A percentile compares a stretch with the other conserved stretches of the same genome.
Conservation (phyloP, 2,888 invertebrate genomes). For the Atherix ibis region DNA sequence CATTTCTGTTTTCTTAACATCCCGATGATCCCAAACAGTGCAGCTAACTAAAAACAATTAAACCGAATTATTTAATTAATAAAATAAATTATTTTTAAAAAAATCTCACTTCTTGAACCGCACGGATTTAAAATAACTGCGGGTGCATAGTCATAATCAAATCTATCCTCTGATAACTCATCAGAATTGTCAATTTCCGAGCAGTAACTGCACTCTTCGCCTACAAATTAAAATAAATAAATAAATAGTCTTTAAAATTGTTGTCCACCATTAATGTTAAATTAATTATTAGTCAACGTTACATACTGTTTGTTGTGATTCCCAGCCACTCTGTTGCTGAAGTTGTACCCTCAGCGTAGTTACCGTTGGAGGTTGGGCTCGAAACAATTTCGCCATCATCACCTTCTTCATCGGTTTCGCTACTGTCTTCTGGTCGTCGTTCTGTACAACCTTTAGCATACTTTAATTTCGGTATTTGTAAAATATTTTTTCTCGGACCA, state of each 20-base stretch:
- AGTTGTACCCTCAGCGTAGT: constrained; percentile 40
- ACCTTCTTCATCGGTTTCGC: constrained; percentile 30
- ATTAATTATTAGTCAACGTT: no score
- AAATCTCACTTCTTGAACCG: background rate
- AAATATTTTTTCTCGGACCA: constrained; percentile 10
- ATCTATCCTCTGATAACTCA: constrained; percentile 38
- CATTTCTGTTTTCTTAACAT: constrained; percentile 82
- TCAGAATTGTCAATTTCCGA: constrained; percentile 56
- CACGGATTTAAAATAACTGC: constrained; percentile 48
- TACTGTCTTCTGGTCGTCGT: constrained; percentile 13
- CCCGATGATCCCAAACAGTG: constrained; percentile 84
- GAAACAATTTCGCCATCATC: constrained; percentile 45
- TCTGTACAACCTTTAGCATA: constrained; percentile 11
- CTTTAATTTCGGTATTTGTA: constrained; percentile 15
- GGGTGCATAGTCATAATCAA: constrained; percentile 52
- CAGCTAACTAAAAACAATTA: constrained; percentile 59
- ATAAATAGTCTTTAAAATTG: no score
- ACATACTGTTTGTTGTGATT: constrained; percentile 73
- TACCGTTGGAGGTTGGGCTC: constrained; percentile 28
- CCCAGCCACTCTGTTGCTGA: constrained; percentile 74
- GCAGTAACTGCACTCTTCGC: constrained; percentile 68
- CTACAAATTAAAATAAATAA: constrained; percentile 18
- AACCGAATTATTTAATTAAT: no score
- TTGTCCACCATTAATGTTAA: no score
- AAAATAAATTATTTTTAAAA: no score